Percentiles rank a stretch among this genome's conserved stretches.
Conservation (phyloP, 2,888 invertebrate species). For the Atethmia centrago region DNA sequence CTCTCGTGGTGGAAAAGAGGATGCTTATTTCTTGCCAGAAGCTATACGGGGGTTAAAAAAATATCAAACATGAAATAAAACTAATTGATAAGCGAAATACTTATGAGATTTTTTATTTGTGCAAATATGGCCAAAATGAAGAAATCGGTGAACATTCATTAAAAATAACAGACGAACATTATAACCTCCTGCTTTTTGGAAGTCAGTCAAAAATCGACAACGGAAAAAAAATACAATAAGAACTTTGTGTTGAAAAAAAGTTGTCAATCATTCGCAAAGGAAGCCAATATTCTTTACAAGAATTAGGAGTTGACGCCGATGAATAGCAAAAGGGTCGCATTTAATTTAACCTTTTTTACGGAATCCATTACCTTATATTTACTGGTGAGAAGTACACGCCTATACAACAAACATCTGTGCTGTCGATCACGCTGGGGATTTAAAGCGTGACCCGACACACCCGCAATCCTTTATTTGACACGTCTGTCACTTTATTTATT, state of each 20-base stretch:
- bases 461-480: constrained; percentile 41
- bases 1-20: neutral
- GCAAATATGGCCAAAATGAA: neutral
- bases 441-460: constrained; percentile 26
- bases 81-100: neutral
- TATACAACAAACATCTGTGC: constrained; percentile 45
- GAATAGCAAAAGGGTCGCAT: constrained; percentile 33
- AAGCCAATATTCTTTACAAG: constrained; percentile 17
- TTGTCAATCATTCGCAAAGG: constrained; percentile 3
- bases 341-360: constrained; percentile 37
- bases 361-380: constrained; percentile 39
- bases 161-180: no score
- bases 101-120: no score
- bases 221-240: neutral
- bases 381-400: constrained; percentile 20
- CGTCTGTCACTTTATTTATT: constrained; percentile 45
- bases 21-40: neutral
- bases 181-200: no score
- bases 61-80: neutral
- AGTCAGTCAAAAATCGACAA: no score
- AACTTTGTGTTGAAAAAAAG: constrained; percentile 3
- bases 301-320: constrained; percentile 33
- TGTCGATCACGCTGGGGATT: constrained; percentile 42
- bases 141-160: no score
- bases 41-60: neutral